Conservation (phyloP, 2,888 invertebrate genomes). For the Drosophila paracracens region DNA sequence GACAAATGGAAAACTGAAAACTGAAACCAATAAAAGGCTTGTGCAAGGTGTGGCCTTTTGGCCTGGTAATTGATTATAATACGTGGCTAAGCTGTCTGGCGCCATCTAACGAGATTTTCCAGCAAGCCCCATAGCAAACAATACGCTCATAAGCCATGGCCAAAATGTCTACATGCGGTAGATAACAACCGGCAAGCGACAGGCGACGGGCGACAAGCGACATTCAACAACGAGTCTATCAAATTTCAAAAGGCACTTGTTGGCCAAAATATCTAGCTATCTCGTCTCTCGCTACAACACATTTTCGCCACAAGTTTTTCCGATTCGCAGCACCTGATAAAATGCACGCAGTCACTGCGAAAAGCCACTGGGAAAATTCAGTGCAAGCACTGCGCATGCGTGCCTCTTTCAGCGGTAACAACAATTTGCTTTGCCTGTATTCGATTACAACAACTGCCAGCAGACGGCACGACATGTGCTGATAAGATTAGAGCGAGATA, state of each 20-base stretch:
- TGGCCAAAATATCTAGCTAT: slow-evolving; percentile 31
- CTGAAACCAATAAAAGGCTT: slow-evolving; percentile 61
- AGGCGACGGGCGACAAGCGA: slow-evolving; percentile 35
- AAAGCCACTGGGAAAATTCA: slow-evolving; percentile 32
- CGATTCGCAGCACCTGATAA: slow-evolving; percentile 63
- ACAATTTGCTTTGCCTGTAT: slow-evolving; percentile 52
- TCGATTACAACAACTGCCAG: slow-evolving; percentile 64
- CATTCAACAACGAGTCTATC: slow-evolving; percentile 63
- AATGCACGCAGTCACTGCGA: slow-evolving; percentile 45
- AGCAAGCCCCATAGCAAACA: slow-evolving; percentile 1
- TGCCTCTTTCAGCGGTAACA: slow-evolving; percentile 50
- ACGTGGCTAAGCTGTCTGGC: slow-evolving; percentile 62
- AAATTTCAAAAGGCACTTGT: slow-evolving; percentile 73
- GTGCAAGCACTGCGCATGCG: slow-evolving; percentile 51
- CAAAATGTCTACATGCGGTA: slow-evolving; percentile 52
- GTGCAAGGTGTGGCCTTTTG: slow-evolving; percentile 67
- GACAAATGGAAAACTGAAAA: slow-evolving; percentile 49
- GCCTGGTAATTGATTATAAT: slow-evolving; percentile 68
- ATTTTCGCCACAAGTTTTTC: slow-evolving; percentile 47
- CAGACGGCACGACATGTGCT: slow-evolving; percentile 29
- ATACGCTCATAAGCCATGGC: slow-evolving; percentile 50
- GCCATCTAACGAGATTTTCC: slow-evolving; percentile 59
- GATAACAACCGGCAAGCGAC: slow-evolving; percentile 37
- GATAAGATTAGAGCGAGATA: slow-evolving; percentile 66
- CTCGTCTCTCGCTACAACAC: slow-evolving; percentile 21